Evolutionary conservation across 2,888 invertebrate genomes (phyloP).

Genomic region (Hetaerina titia): DNA sequence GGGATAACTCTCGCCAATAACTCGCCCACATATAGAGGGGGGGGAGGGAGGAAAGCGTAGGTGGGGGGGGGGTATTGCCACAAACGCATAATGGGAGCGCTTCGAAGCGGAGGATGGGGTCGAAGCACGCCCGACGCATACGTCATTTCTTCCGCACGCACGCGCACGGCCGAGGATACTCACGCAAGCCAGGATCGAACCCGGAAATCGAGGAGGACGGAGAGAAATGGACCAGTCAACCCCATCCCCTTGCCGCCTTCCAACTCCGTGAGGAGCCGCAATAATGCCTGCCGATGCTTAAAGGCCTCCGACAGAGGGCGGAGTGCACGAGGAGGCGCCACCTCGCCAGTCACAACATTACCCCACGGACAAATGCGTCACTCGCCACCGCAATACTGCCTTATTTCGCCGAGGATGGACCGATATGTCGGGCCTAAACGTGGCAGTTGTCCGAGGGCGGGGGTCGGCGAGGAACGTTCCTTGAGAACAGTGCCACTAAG

Average conservation of each 20-base stretch:
- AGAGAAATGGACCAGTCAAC: neutral
- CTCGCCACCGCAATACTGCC: too few species aligned
- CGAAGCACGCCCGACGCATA: neutral
- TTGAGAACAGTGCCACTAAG: too few species aligned
- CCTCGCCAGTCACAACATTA: neutral
- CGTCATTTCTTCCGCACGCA: neutral
- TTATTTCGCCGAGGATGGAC: too few species aligned
- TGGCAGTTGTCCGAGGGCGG: too few species aligned
- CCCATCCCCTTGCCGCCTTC: neutral
- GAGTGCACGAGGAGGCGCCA: neutral
- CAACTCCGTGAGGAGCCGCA: neutral
- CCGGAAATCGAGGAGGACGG: neutral
- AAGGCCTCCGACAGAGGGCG: neutral
- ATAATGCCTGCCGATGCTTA: neutral
- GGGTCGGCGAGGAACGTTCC: too few species aligned
- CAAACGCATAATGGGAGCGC: neutral
- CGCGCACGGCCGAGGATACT: neutral
- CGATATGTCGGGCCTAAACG: too few species aligned
- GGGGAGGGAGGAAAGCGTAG: too few species aligned
- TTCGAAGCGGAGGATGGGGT: neutral
- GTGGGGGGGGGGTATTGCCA: neutral
- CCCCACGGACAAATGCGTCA: neutral
- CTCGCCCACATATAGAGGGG: neutral
- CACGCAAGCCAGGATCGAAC: conserved; percentile 16
- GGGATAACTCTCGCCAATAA: neutral